Percentiles rank a stretch among this genome's conserved stretches.
Conservation (phyloP, 2,888 invertebrate species). For the Melinopterus prodromus region DNA sequence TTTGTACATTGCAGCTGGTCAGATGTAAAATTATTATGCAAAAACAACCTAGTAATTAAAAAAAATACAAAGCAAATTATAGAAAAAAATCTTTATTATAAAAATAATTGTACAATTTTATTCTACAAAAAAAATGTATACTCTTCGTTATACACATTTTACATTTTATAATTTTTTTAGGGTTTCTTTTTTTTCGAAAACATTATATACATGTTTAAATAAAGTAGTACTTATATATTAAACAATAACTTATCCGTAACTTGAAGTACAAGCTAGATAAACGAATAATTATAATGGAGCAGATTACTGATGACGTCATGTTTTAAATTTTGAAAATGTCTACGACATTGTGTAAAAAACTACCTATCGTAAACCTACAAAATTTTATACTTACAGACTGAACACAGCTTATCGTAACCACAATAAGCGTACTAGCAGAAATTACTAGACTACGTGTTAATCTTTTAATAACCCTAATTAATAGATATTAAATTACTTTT, state of each 20-base stretch:
- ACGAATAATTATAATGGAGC: background rate
- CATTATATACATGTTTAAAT: background rate
- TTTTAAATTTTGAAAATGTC: background rate
- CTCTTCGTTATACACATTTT: background rate
- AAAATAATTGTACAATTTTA: background rate
- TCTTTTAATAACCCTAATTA: too few species aligned
- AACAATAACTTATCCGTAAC: background rate
- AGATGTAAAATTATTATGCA: background rate
- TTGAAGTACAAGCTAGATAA: background rate
- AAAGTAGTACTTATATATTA: background rate
- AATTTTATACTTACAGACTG: background rate
- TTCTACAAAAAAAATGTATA: constrained; percentile 4
- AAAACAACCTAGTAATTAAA: background rate
- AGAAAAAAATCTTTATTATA: constrained; percentile 4
- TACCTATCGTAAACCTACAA: background rate
- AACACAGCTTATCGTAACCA: too few species aligned
- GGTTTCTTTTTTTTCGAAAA: background rate
- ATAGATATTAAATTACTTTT: background rate
- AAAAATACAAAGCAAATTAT: background rate
- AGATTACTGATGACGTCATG: background rate
- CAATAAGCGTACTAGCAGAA: too few species aligned
- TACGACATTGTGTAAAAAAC: background rate
- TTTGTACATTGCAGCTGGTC: background rate
- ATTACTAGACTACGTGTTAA: too few species aligned
- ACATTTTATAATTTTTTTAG: background rate